A percentile compares a stretch with the other conserved stretches of the same genome.
phyloP scores from a whole-genome alignment of 1,140 invertebrate genomes.

The Zaprionus gabonicus region DNA sequence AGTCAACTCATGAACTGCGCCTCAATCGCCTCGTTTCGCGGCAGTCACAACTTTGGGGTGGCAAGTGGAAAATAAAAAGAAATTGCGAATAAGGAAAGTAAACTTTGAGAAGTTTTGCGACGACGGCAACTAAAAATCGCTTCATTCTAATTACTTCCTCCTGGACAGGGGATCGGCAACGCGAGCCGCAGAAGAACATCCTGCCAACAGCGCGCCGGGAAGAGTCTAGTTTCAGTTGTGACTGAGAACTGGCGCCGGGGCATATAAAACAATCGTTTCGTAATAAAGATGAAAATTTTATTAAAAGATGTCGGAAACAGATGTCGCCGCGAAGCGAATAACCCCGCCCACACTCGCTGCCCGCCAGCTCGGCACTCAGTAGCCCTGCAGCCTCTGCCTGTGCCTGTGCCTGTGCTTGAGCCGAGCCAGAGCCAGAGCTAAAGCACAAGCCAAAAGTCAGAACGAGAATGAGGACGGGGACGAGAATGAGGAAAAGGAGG shows the following conservation, averaged over 20 bases:
- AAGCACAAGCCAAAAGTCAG: constrained; percentile 25
- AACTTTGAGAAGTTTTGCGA: constrained; percentile 40
- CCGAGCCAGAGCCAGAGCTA: constrained; percentile 17
- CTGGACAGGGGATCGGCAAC: constrained; percentile 21
- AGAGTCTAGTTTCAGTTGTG: constrained; percentile 66
- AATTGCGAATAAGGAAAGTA: constrained; percentile 35
- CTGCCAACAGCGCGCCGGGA: constrained; percentile 46
- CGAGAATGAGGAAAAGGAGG: constrained; percentile 1
- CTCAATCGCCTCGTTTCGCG: constrained; percentile 1
- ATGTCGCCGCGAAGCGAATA: constrained; percentile 69
- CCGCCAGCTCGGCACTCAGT: background rate
- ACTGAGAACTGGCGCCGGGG: constrained; percentile 32
- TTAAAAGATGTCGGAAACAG: constrained; percentile 85
- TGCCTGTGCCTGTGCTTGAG: constrained; percentile 7
- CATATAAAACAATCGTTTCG: constrained; percentile 84
- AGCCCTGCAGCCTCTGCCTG: constrained; percentile 21
- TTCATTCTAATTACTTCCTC: constrained; percentile 83
- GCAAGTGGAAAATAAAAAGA: constrained; percentile 15
- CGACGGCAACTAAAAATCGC: constrained; percentile 72
- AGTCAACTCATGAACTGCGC: constrained; percentile 57
- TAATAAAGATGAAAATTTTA: constrained; percentile 85
- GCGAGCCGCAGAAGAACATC: constrained; percentile 70
- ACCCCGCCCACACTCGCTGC: constrained; percentile 28
- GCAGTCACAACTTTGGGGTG: constrained; percentile 26
- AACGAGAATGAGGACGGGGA: background rate